Base-by-base conservation (phyloP, 2,797 vertebrate genomes). In the Megalops cyprinoides region DNA sequence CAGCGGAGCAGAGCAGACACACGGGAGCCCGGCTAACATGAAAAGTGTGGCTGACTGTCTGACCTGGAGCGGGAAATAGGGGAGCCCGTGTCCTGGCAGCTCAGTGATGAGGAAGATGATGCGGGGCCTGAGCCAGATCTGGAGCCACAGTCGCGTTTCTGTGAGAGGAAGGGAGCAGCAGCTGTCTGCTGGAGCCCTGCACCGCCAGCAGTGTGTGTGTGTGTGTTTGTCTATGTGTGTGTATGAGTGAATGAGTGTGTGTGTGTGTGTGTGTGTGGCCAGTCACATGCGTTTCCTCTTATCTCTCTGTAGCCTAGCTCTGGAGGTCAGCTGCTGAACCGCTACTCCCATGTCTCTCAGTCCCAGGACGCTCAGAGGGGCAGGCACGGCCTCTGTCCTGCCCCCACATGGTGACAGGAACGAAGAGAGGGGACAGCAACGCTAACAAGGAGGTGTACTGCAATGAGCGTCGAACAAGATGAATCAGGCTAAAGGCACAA, bases 241-340 rank as follows among this genome's bases (percentile, higher is more conserved):
- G 20, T 23, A 53, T 15, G 53, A 15, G 53, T 6, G 53, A 56
- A 12, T 18, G 23, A 25, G 28, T 34, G 28, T 34, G 62, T 37
- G 62, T 67, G 62, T 4, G 18, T 65, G 53, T 55, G 71, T 18
- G 62, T 31, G 28, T 67, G 62, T 2, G 42, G 87, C 87, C 77
- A 90, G 93, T 96, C 95, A 95, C 93, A 94, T 94, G 95, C 77
- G 82, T 87, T 91, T 93, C 82, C 83, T 91, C 92, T 92, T 94
- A 93, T 93, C 94, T 93, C 93, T 84, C 87, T 78, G 53, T 82
- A 83, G 78, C 82, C 0, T 86, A 92, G 92, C 93, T n/a, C 92
- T 92, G 91, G 91, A 94, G 93, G 91, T 92, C 92, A 92, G 90
- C 88, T 87, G 90, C 90, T 75, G 62, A 67, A 60, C 56, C 10